Evolutionary conservation across 2,888 invertebrate species (phyloP).

Genomic region (Lasioglossum malachurum): DNA sequence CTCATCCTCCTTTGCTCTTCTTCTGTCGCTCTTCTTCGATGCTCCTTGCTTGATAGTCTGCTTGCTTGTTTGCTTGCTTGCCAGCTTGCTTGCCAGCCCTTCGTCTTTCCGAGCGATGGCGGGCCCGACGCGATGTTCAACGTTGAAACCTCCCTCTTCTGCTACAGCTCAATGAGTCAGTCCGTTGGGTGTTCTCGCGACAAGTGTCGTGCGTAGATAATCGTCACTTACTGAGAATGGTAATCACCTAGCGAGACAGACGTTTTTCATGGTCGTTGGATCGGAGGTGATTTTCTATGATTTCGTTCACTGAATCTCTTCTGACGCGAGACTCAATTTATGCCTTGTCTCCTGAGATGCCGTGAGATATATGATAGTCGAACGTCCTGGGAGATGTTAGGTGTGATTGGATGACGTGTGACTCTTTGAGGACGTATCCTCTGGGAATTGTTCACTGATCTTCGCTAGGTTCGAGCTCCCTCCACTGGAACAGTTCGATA

Average conservation of each 20-base stretch:
- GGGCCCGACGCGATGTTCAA: background rate
- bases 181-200: background rate
- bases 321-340: background rate
- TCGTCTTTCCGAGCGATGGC: constrained; percentile 24
- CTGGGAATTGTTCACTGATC: background rate
- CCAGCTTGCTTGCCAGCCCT: constrained; percentile 5
- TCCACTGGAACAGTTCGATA: background rate
- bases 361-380: background rate
- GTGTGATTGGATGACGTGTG: background rate
- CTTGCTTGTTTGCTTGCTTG: background rate
- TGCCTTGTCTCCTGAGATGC: background rate
- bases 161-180: background rate
- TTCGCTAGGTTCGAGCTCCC: background rate
- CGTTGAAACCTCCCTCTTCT: background rate
- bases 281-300: background rate
- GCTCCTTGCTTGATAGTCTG: background rate
- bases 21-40: constrained; percentile 10
- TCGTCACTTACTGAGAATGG: background rate
- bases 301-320: background rate
- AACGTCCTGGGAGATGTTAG: background rate
- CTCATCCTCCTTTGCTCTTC: constrained; percentile 22
- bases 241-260: background rate
- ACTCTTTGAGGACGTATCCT: background rate
- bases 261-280: background rate
- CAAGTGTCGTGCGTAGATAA: background rate